These are phyloP conservation scores for Rafetus swinhoei DNA, from an alignment of 2,113 vertebrate genomes.

Conservation along the genomic window DNA sequence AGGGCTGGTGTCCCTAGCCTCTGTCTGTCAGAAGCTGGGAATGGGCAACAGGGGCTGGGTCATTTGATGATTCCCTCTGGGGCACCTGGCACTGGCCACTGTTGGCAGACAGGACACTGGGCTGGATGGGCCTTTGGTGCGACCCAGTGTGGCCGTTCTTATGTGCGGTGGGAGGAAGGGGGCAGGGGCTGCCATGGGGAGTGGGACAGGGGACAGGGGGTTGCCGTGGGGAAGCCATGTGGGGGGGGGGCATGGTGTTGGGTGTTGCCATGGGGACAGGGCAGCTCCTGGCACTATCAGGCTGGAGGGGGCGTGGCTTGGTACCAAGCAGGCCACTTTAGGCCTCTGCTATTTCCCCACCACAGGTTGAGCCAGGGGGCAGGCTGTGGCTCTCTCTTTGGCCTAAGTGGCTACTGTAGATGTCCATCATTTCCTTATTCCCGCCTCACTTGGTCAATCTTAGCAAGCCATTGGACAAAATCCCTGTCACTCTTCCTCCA, in stretches of 20 bases:
- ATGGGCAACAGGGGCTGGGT: too few relatives aligned
- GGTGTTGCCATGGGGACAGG: too few relatives aligned
- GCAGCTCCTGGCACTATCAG: accelerated
- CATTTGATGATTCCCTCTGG: too few relatives aligned
- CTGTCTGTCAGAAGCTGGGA: too few relatives aligned
- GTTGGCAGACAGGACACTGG: too few relatives aligned
- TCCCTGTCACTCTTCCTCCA: accelerated
- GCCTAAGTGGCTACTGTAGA: accelerated
- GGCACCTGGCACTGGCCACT: too few relatives aligned
- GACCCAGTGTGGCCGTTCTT: too few relatives aligned
- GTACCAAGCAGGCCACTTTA: not conserved
- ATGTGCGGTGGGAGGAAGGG: not conserved
- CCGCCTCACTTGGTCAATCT: accelerated
- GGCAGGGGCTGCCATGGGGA: accelerated
- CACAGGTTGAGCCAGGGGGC: not conserved
- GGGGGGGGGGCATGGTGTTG: too few relatives aligned
- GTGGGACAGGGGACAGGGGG: accelerated
- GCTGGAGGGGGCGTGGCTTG: accelerated
- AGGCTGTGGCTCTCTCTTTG: not conserved
- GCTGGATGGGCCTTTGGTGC: too few relatives aligned
- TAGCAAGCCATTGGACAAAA: accelerated
- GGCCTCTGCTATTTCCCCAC: accelerated
- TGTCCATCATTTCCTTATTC: slow-evolving; percentile 9
- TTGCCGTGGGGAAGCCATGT: too few relatives aligned
- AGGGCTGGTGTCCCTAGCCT: too few relatives aligned